phyloP scores from a whole-genome alignment of 2,113 vertebrate genomes.

The Neogobius melanostomus region DNA sequence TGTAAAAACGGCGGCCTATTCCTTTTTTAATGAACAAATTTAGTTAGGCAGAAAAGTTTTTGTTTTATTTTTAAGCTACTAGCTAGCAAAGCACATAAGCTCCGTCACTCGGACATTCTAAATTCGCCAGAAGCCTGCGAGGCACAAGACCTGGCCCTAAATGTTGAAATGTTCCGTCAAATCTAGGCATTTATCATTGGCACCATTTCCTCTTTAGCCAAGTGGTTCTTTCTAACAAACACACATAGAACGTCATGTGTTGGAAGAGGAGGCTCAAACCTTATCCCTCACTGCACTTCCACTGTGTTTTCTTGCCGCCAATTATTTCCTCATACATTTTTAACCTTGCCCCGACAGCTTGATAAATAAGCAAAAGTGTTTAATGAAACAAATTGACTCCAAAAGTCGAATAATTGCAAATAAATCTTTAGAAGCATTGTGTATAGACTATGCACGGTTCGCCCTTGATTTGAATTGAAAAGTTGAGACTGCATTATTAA shows the following conservation, averaged over 20 bases:
- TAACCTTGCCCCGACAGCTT: slow-evolving; percentile 57
- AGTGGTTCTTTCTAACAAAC: not conserved
- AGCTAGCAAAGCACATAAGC: too few species aligned
- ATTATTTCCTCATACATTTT: slow-evolving; percentile 78
- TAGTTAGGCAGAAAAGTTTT: too few species aligned
- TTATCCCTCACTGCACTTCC: slow-evolving; percentile 53
- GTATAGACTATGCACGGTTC: slow-evolving; percentile 63
- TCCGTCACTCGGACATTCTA: too few species aligned
- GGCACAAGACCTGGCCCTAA: too few species aligned
- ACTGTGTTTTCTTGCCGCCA: slow-evolving; percentile 55
- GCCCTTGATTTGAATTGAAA: slow-evolving; percentile 49
- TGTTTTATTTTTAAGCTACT: too few species aligned
- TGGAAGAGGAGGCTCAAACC: slow-evolving; percentile 35
- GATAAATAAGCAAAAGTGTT: slow-evolving; percentile 71
- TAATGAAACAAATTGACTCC: slow-evolving; percentile 72
- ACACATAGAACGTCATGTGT: not conserved
- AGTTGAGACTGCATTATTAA: slow-evolving; percentile 47
- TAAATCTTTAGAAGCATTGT: slow-evolving; percentile 68
- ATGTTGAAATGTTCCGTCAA: too few species aligned
- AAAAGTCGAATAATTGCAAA: slow-evolving; percentile 64
- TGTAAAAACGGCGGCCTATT: too few species aligned
- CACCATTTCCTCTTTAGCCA: not conserved
- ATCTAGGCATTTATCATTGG: too few species aligned
- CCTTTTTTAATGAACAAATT: too few species aligned
- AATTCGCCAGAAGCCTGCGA: too few species aligned